phyloP scores from a whole-genome alignment of 2,113 vertebrate species.

The Caretta caretta region DNA sequence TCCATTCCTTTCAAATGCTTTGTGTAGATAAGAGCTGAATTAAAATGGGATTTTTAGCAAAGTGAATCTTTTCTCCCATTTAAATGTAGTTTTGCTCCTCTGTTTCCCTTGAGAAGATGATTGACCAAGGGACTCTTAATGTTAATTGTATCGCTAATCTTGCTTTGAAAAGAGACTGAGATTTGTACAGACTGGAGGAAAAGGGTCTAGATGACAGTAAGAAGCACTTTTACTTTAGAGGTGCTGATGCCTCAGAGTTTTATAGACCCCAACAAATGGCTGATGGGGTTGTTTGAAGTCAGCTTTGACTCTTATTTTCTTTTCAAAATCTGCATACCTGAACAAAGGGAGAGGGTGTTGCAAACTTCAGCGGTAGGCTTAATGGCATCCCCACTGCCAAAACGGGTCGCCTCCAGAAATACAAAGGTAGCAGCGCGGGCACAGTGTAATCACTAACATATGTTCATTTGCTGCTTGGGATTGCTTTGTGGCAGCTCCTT shows the following conservation, averaged over 20 bases:
- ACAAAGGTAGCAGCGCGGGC: background rate
- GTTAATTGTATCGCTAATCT: background rate
- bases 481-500: background rate
- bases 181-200: background rate
- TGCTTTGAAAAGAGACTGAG: background rate
- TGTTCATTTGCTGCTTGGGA: background rate
- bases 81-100: background rate
- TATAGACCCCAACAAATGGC: background rate
- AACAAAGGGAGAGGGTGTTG: background rate
- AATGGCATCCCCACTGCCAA: background rate
- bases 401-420: background rate
- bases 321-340: background rate
- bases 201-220: background rate
- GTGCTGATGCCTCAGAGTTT: background rate
- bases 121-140: background rate
- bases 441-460: background rate
- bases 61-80: fast-evolving
- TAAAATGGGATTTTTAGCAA: background rate
- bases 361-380: fast-evolving
- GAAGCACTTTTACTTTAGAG: background rate
- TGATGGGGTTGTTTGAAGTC: background rate
- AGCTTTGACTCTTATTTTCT: background rate
- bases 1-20: fast-evolving
- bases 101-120: background rate
- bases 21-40: background rate